Base-by-base conservation (phyloP, 2,797 vertebrate genomes). In the Eulemur rubriventer region DNA sequence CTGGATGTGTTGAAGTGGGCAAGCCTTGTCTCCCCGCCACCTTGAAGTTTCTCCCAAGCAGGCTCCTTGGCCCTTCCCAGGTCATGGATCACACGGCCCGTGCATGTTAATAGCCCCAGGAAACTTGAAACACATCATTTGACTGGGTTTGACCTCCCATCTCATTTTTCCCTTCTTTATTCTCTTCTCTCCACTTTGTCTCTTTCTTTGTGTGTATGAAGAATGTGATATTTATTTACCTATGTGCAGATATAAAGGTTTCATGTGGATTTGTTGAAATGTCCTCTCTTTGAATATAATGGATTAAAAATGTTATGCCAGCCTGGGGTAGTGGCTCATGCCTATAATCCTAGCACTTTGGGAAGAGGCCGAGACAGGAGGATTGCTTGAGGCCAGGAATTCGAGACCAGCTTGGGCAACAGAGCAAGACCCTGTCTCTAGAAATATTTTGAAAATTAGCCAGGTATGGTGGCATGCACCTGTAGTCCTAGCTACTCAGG, bases 61-160 rank as follows among this genome's bases (percentile, higher is more conserved):
- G 67, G 35, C 24, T 76, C 69, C 28, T 26, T 13, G 46, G 33
- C 11, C 59, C 35, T 48, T 73, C 8, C 46, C 13, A 33, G 48
- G n/a, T 30, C 8, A 10, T 7, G 30, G 22, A 16, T 35, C 82
- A 35, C 4, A 3, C 63, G 18, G 52, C 26, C 38, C 0, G 4
- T n/a, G 35, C 1, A 55, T 35, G 2, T 5, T n/a, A 43, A 33
- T 26, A 33, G 82, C 63, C 5, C 52, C 16, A 35, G 33, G 26
- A 5, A 48, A 70, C 24, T 26, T 46, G 22, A 17, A 67, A 46
- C 57, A 24, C 0, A 0, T 2, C 13, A 18, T 24, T 26, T 2
- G 67, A 28, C 33, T 69, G 20, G 13, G 30, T 72, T 65, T 88
- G 61, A 41, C 48, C 57, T 78, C n/a, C 20, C 16, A 7, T 46